Percentiles rank a stretch among this genome's conserved stretches.
phyloP scores from a whole-genome alignment of 2,888 invertebrate species.

The Meiosimyza platycephala region DNA sequence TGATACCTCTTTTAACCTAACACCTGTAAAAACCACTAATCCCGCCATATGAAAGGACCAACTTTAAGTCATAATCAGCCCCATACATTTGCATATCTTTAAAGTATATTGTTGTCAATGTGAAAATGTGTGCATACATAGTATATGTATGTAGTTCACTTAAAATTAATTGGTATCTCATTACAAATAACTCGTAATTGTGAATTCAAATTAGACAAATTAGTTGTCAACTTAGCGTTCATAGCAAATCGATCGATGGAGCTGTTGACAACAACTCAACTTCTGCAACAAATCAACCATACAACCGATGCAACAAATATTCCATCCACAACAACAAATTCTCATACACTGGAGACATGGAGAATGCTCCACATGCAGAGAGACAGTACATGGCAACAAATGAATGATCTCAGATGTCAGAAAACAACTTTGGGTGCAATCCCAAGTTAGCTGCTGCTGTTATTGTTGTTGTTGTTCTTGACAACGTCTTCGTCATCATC shows the following conservation, averaged over 20 bases:
- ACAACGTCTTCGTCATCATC: not conserved
- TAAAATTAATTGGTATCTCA: not conserved
- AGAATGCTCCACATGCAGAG: slow-evolving; percentile 6
- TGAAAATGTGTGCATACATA: no score
- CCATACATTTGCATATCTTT: no score
- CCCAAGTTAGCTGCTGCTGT: not conserved
- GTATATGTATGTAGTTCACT: no score
- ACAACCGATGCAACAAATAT: slow-evolving; percentile 4
- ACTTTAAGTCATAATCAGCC: no score
- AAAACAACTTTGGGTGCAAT: slow-evolving; percentile 9
- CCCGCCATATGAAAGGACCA: no score
- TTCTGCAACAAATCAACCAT: slow-evolving; percentile 12
- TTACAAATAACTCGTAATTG: slow-evolving; percentile 10
- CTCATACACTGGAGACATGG: slow-evolving; percentile 2
- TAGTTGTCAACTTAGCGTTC: slow-evolving; percentile 15
- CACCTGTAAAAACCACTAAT: no score
- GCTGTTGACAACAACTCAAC: slow-evolving; percentile 19
- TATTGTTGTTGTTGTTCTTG: slow-evolving; percentile 10
- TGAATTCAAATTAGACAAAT: slow-evolving; percentile 17
- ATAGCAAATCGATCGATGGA: not conserved
- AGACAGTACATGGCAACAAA: not conserved
- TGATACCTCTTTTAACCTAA: no score
- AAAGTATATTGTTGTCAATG: no score
- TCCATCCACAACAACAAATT: slow-evolving; percentile 7
- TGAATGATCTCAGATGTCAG: slow-evolving; percentile 32